These are phyloP conservation scores for Ageneiosus marmoratus DNA, from an alignment of 2,113 vertebrate genomes.

Conservation along the genomic window DNA sequence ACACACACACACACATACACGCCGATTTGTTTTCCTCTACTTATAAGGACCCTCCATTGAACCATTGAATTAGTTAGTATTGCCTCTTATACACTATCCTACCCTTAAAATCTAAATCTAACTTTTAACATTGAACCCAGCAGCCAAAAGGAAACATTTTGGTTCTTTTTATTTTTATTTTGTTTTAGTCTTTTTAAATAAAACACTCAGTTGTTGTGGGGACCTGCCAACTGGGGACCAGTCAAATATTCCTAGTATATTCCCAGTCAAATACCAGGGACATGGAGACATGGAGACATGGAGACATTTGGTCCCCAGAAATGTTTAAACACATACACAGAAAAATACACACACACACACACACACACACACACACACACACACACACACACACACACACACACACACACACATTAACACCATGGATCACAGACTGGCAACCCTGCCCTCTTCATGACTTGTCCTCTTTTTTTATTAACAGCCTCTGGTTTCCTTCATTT, in stretches of 20 bases:
- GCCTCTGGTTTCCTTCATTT: not conserved
- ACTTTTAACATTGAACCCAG: not conserved
- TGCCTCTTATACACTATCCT: not conserved
- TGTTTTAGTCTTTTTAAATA: not conserved
- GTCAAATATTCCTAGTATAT: not conserved
- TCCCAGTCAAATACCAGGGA: too few relatives aligned
- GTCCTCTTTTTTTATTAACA: not conserved
- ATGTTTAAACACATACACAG: not conserved
- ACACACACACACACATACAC: not conserved
- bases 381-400: slow-evolving; percentile 1
- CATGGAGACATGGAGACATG: too few relatives aligned
- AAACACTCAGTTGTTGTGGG: not conserved
- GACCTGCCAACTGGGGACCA: not conserved
- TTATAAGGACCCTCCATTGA: not conserved
- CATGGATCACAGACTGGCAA: slow-evolving; percentile 1
- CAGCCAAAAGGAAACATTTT: not conserved
- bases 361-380: slow-evolving; percentile 4
- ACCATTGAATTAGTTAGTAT: not conserved
- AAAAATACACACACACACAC: not conserved
- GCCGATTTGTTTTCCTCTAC: not conserved
- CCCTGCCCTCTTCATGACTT: not conserved
- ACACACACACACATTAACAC: not conserved
- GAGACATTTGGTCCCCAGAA: not conserved
- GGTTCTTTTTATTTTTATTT: not conserved
- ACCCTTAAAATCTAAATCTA: not conserved